These are phyloP conservation scores for Cyclina sinensis DNA, from an alignment of 1,140 invertebrate genomes.

Conservation along the genomic window DNA sequence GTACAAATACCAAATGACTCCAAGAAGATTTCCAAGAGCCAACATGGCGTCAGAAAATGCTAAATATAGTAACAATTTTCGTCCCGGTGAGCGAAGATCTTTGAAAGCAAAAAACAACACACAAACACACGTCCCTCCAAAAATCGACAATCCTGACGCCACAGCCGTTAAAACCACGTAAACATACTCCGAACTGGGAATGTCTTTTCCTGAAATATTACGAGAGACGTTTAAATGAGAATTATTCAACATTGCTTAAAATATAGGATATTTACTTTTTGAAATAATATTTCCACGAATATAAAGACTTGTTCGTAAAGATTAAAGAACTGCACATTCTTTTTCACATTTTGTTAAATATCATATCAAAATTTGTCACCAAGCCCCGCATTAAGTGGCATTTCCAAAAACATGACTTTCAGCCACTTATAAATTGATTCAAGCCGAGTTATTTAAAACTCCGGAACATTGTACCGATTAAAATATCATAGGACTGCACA, in stretches of 20 bases:
- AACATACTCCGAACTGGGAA: constrained; percentile 40
- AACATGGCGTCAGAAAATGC: constrained; percentile 53
- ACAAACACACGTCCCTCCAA: constrained; percentile 54
- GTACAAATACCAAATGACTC: constrained; percentile 59
- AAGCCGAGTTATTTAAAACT: no score
- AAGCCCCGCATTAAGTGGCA: no score
- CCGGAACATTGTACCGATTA: no score
- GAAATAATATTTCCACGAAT: no score
- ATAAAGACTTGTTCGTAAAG: no score
- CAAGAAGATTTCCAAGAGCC: constrained; percentile 64
- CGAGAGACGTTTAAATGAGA: background rate
- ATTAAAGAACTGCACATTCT: no score
- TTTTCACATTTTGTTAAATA: no score
- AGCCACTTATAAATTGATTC: no score
- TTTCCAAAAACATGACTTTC: no score
- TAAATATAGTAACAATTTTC: constrained; percentile 55
- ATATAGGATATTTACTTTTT: no score
- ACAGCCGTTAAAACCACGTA: constrained; percentile 61
- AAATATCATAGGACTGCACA: no score
- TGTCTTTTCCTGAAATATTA: background rate
- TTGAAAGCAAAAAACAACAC: constrained; percentile 51
- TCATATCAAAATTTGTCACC: no score
- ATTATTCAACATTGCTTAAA: background rate
- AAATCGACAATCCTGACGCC: constrained; percentile 55
- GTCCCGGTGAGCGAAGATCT: constrained; percentile 51